These are phyloP conservation scores for Perognathus longimembris DNA, from an alignment of 2,113 vertebrate species.

Conservation along the genomic window DNA sequence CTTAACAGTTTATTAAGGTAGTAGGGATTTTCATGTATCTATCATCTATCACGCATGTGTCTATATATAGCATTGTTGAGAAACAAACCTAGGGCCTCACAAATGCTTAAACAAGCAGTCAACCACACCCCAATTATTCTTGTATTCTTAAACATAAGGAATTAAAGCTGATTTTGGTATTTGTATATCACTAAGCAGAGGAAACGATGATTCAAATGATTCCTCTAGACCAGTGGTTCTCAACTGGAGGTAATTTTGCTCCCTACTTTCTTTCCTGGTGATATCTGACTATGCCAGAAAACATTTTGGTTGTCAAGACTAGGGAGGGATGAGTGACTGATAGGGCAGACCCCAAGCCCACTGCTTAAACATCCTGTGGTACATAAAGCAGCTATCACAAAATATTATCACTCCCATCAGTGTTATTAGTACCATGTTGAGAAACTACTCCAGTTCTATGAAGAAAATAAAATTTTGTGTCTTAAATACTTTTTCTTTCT, in stretches of 20 bases:
- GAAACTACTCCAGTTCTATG: slow-evolving; percentile 37
- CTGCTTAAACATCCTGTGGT: neutral
- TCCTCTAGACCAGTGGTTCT: slow-evolving; percentile 21
- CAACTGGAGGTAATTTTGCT: neutral
- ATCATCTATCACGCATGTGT: no score
- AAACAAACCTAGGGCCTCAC: neutral
- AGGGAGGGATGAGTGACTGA: neutral
- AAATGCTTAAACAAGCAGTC: neutral
- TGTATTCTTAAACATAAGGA: slow-evolving; percentile 20
- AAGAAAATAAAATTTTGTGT: slow-evolving; percentile 52
- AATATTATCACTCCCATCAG: neutral
- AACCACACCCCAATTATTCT: neutral
- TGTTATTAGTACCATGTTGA: slow-evolving; percentile 15
- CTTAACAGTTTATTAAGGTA: no score
- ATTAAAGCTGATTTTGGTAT: slow-evolving; percentile 28
- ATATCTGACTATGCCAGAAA: slow-evolving; percentile 25
- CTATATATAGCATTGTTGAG: neutral
- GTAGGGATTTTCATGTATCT: no score
- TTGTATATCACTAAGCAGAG: neutral
- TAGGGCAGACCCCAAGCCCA: neutral
- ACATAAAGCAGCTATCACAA: neutral
- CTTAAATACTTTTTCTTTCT: slow-evolving; percentile 8
- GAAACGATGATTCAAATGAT: slow-evolving; percentile 22
- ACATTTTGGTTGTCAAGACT: slow-evolving; percentile 15
- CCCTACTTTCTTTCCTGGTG: no score